These are phyloP conservation scores for Lottia scabra DNA, from an alignment of 2,888 invertebrate genomes.

Conservation along the genomic window DNA sequence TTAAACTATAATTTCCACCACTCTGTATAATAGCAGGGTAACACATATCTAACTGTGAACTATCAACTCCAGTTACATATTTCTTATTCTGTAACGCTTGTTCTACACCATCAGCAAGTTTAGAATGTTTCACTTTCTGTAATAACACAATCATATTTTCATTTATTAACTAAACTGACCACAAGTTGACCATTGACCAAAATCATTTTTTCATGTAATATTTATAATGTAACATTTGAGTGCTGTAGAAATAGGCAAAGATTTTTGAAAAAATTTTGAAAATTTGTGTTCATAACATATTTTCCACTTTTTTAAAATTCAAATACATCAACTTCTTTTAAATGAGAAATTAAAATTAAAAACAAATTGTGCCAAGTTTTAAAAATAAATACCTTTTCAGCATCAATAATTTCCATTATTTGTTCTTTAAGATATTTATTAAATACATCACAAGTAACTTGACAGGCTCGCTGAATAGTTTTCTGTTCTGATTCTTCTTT, in stretches of 20 bases:
- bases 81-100: conserved; percentile 94
- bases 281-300: no score
- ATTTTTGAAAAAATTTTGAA: no score
- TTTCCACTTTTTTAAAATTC: no score
- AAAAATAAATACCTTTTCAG: conserved; percentile 76
- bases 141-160: conserved; percentile 50
- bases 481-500: conserved; percentile 94
- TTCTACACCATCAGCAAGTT: conserved; percentile 95
- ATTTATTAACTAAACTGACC: neutral
- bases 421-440: conserved; percentile 96
- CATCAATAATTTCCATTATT: conserved; percentile 98
- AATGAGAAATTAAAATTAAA: no score
- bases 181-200: no score
- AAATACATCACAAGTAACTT: conserved; percentile 94
- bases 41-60: conserved; percentile 93
- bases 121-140: conserved; percentile 95
- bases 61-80: conserved; percentile 91
- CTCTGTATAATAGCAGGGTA: conserved; percentile 99
- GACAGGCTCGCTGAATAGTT: conserved; percentile 90
- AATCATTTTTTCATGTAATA: no score
- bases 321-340: no score
- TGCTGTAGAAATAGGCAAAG: neutral
- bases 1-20: conserved; percentile 96
- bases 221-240: no score
- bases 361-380: neutral